Base-by-base conservation (phyloP, 2,113 vertebrate species). In the Hepsetus odoe region DNA sequence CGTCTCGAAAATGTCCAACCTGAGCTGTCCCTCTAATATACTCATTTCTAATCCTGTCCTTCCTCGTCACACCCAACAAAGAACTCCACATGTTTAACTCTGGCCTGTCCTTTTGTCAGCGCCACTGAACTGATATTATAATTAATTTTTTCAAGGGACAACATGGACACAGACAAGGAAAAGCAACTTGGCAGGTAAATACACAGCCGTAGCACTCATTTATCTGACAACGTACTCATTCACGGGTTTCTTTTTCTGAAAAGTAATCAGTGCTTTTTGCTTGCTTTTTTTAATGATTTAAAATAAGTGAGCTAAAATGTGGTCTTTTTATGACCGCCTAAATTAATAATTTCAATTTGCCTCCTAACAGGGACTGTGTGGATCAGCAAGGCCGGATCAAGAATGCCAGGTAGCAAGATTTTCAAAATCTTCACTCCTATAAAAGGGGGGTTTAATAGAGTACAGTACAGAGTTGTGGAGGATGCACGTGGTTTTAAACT, bases 91-190 rank as follows among this genome's bases (percentile, higher is more conserved):
- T 2, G 40, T 44, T 44, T 44, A 5, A 6, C 66, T 11, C 10
- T 1, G 0, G 42, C 33, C 22, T 59, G n/a, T 46, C 10, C n/a
- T n/a, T n/a, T n/a, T n/a, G n/a, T n/a, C n/a, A n/a, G n/a, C n/a
- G n/a, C n/a, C n/a, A n/a, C n/a, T 35, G n/a, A n/a, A 30, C 26
- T 77, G 69, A 77, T 68, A 20, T 33, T 33, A 14, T 33, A 20
- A 44, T 58, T 70, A 70, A 5, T 8, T 64, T 78, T 78, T 30
- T 87, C 69, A 87, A 92, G 92, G 66, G 97, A 98, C 85, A 94
- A 96, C 85, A 98, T 98, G 96, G 97, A 99, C 85, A 95, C 95
- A 85, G 97, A 99, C 88, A 98, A 96, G 91, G 97, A 99, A 76
- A 97, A 97, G 85, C 94, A 93, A 61, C 93, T 97, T 76, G 95